Evolutionary conservation across 2,888 invertebrate genomes (phyloP).

Genomic region (Campoplex nolae): DNA sequence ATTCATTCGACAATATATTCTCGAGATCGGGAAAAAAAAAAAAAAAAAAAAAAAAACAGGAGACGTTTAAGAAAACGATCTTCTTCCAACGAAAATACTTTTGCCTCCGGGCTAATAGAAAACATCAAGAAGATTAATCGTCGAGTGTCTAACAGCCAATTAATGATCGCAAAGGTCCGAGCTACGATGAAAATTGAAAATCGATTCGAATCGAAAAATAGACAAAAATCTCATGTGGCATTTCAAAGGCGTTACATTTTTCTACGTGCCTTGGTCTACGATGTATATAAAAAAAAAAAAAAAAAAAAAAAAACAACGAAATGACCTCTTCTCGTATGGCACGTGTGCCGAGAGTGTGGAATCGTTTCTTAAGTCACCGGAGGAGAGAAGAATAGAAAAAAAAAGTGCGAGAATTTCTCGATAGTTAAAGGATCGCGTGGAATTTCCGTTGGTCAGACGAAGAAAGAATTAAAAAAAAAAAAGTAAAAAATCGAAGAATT

Average conservation of each 20-base stretch:
- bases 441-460: constrained; percentile 55
- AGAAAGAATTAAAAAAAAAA: neutral
- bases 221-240: constrained; percentile 24
- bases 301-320: neutral
- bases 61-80: constrained; percentile 5
- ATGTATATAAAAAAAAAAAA: neutral
- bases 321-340: neutral
- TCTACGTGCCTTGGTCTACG: neutral
- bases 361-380: constrained; percentile 54
- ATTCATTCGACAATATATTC: constrained; percentile 14
- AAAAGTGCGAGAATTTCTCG: constrained; percentile 30
- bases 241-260: constrained; percentile 1
- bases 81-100: constrained; percentile 1
- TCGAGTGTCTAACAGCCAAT: constrained; percentile 56
- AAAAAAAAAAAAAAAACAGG: constrained; percentile 25
- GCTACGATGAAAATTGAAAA: constrained; percentile 58
- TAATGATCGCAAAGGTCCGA: constrained; percentile 48
- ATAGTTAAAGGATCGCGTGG: constrained; percentile 48
- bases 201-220: constrained; percentile 23
- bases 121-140: constrained; percentile 61
- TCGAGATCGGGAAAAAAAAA: constrained; percentile 13
- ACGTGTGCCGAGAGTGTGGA: constrained; percentile 43
- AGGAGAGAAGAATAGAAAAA: neutral
- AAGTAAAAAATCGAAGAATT: constrained; percentile 23
- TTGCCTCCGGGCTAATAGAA: constrained; percentile 42